phyloP scores from a whole-genome alignment of 2,888 invertebrate genomes.

The Drosophila fungiperda region DNA sequence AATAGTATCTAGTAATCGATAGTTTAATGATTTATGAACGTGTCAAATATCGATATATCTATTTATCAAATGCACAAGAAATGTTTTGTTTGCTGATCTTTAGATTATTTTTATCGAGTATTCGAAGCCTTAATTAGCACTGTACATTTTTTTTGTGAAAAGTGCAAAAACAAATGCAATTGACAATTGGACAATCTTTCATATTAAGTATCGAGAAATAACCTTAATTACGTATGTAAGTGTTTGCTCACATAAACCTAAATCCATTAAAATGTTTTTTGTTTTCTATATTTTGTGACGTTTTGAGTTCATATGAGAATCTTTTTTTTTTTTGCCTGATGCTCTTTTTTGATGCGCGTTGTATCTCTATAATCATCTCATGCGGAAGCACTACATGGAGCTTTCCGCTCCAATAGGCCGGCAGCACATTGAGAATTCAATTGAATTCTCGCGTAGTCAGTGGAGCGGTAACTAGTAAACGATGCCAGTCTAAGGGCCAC shows the following conservation, averaged over 20 bases:
- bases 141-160: not conserved
- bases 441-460: constrained; percentile 48
- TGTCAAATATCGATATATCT: not conserved
- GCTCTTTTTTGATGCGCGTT: constrained; percentile 29
- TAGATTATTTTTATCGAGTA: not conserved
- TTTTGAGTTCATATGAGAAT: not conserved
- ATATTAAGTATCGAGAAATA: not conserved
- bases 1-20: not conserved
- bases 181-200: not conserved
- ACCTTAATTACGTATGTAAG: not conserved
- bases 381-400: constrained; percentile 63
- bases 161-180: not conserved
- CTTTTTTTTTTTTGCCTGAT: constrained; percentile 25
- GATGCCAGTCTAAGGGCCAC: constrained; percentile 43
- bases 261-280: constrained; percentile 13
- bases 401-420: constrained; percentile 78
- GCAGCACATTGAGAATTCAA: constrained; percentile 65
- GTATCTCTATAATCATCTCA: constrained; percentile 13
- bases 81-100: not conserved
- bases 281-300: not conserved
- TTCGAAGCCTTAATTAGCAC: not conserved
- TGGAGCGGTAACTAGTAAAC: constrained; percentile 69
- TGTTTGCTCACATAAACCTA: not conserved
- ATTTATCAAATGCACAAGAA: not conserved
- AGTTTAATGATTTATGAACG: not conserved